Conservation (phyloP, 2,888 invertebrate genomes). For the Tetragonisca angustula region DNA sequence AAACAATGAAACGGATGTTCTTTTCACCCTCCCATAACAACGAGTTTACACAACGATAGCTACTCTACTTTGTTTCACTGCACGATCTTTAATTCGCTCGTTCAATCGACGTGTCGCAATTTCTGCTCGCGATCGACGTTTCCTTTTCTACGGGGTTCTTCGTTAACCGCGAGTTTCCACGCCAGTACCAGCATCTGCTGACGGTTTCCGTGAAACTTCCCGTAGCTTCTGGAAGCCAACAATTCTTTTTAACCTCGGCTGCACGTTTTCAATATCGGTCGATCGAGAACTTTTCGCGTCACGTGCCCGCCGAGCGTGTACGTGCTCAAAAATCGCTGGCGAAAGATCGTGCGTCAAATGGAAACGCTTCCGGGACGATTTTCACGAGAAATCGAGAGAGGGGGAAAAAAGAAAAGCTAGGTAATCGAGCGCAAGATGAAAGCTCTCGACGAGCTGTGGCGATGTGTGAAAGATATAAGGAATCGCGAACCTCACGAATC, state of each 20-base stretch:
- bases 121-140: not conserved
- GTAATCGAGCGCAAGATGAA: not conserved
- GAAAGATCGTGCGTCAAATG: not conserved
- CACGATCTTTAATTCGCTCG: not conserved
- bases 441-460: not conserved
- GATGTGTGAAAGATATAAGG: accelerated
- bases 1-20: not conserved
- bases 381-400: not conserved
- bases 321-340: conserved; percentile 21
- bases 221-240: too few relatives aligned
- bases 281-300: conserved; percentile 56
- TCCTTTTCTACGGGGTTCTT: conserved; percentile 12
- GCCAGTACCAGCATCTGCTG: too few relatives aligned
- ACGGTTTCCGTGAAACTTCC: not conserved
- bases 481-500: not conserved
- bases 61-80: not conserved
- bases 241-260: conserved; percentile 30
- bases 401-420: too few relatives aligned
- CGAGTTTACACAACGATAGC: not conserved
- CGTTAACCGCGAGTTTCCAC: not conserved
- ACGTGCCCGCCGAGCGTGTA: conserved; percentile 36
- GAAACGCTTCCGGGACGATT: not conserved
- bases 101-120: not conserved
- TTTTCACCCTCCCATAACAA: not conserved
- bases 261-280: conserved; percentile 49